These are phyloP conservation scores for Solea senegalensis DNA, from an alignment of 2,113 vertebrate genomes.

Conservation along the genomic window DNA sequence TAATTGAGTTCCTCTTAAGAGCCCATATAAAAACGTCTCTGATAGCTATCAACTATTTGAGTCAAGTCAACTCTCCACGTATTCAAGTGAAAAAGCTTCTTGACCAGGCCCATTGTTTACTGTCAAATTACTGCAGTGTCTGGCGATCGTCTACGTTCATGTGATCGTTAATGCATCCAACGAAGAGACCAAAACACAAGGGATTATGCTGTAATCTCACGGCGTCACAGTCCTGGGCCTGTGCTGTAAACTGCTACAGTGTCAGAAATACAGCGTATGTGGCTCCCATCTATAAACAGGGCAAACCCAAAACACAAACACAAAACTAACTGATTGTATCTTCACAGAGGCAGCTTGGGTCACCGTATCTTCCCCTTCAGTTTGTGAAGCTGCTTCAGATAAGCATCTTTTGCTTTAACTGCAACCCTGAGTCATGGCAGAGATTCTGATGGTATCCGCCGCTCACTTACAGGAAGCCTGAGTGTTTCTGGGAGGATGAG, in stretches of 20 bases:
- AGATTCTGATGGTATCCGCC: constrained; percentile 44
- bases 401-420: constrained; percentile 63
- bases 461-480: constrained; percentile 54
- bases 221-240: too few relatives aligned
- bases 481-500: constrained; percentile 22
- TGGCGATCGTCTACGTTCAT: too few relatives aligned
- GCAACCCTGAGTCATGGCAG: constrained; percentile 49
- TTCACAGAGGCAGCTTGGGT: background rate
- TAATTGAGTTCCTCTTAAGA: background rate
- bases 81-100: background rate
- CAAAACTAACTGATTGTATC: background rate
- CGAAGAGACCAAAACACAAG: too few relatives aligned
- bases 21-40: too few relatives aligned
- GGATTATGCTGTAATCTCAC: too few relatives aligned
- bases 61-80: background rate
- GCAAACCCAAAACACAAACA: background rate
- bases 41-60: too few relatives aligned
- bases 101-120: too few relatives aligned
- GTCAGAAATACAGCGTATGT: background rate
- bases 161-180: too few relatives aligned
- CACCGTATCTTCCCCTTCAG: background rate
- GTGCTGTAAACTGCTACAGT: too few relatives aligned
- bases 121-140: too few relatives aligned
- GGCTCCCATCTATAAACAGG: background rate
- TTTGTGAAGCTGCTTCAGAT: constrained; percentile 61